Evolutionary conservation across 2,113 vertebrate genomes (phyloP).

Genomic region (Chiloscyllium plagiosum): DNA sequence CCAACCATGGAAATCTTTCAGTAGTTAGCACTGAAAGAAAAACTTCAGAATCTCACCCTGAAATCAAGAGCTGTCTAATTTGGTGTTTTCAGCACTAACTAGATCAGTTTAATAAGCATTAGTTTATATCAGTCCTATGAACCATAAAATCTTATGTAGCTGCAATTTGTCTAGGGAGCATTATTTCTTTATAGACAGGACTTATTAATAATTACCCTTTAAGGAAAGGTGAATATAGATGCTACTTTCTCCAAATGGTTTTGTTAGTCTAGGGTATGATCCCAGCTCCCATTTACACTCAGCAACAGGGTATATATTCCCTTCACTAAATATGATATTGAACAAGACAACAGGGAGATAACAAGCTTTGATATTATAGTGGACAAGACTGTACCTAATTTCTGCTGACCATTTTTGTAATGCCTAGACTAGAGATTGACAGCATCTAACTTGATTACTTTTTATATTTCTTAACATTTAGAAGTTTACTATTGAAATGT

Average conservation of each 20-base stretch:
- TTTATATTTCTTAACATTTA: background rate
- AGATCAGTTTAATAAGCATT: background rate
- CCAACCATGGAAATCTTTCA: background rate
- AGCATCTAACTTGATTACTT: background rate
- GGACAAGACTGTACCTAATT: background rate
- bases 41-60: too few species aligned
- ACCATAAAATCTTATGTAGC: background rate
- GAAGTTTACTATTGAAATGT: background rate
- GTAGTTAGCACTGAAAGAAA: background rate
- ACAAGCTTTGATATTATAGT: background rate
- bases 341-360: background rate
- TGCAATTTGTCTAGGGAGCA: background rate
- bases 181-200: background rate
- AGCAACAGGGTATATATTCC: background rate
- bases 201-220: background rate
- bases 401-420: background rate
- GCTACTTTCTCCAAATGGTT: background rate
- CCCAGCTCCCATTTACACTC: background rate
- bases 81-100: background rate
- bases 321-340: background rate
- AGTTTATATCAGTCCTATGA: background rate
- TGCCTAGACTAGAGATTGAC: background rate
- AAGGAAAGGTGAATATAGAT: background rate
- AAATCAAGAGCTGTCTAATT: background rate
- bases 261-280: background rate